phyloP scores from a whole-genome alignment of 2,888 invertebrate species.

The Trilocha varians region DNA sequence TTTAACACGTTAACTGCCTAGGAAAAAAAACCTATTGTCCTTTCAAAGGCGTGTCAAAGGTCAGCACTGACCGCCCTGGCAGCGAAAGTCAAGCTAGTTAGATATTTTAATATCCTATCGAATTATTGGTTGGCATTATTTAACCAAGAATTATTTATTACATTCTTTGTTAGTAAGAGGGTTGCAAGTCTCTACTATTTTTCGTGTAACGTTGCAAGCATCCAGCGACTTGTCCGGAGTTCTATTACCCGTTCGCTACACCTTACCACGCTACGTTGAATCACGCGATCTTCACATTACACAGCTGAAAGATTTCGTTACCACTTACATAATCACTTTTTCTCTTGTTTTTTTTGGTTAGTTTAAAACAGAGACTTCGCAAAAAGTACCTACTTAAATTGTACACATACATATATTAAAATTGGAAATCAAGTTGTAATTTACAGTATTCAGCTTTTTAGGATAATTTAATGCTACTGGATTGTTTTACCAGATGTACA shows the following conservation, averaged over 20 bases:
- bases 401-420: neutral
- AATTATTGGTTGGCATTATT: too few species aligned
- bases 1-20: too few species aligned
- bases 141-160: neutral
- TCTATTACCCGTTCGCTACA: constrained; percentile 40
- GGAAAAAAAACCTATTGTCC: too few species aligned
- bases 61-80: too few species aligned
- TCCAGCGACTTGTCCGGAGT: constrained; percentile 28
- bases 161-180: neutral
- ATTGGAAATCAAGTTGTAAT: too few species aligned
- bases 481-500: too few species aligned
- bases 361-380: neutral
- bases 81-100: too few species aligned
- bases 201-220: constrained; percentile 15
- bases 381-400: neutral
- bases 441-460: too few species aligned
- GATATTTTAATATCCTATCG: too few species aligned
- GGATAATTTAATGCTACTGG: too few species aligned
- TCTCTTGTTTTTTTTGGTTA: neutral
- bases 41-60: too few species aligned
- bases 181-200: neutral
- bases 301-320: constrained; percentile 56
- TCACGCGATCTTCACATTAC: constrained; percentile 66
- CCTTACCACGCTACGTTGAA: constrained; percentile 35
- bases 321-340: constrained; percentile 64